Base-by-base conservation (phyloP, 64 coral and sea anemone genomes). In the Anthopleura sola region DNA sequence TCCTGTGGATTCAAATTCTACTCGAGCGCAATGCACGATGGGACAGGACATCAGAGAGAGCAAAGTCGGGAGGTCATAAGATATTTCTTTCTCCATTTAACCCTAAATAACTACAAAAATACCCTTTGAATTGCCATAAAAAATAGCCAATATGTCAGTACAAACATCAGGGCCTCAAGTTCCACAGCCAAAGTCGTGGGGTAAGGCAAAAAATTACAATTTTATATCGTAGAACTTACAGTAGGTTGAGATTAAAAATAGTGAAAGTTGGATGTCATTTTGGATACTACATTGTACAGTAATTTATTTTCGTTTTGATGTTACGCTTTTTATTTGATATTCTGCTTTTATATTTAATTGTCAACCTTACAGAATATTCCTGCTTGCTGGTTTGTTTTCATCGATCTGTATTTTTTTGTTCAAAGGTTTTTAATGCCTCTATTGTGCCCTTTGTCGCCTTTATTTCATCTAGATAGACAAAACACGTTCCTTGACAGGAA, bases 111-210 rank as follows among this genome's bases (percentile, higher is more conserved):
- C 31, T 46, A 21, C 21, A 10, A n/a, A 34, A 48, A 79, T 79
- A 79, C 76, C 18, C 44, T 16, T n/a, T 47, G 24, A 21, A 79
- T 48, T 79, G 20, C 76, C 44, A 23, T 79, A 29, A 74, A 69
- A 34, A 37, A 32, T 0, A 33, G 28, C 49, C 53, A 37, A 14
- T 21, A 99, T 99, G 97, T 90, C 97, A 68, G 90, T 94, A 51
- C 97, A 94, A 75, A 86, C 93, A 10, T 78, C 86, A 81, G 86
- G 84, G 36, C 97, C 84, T 34, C 97, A 94, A 51, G 69, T 94
- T 23, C 93, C 87, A 49, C 97, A 99, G 55, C 97, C 97, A 36
- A 99, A 99, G 66, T 99, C 97, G 12, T 99, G 97, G 97, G 97
- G 97, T 99, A 83, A 85, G 92, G 84, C 3, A 23, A 46, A 71